phyloP scores from a whole-genome alignment of 2,888 invertebrate genomes.

The Flabesymbios commensalis region DNA sequence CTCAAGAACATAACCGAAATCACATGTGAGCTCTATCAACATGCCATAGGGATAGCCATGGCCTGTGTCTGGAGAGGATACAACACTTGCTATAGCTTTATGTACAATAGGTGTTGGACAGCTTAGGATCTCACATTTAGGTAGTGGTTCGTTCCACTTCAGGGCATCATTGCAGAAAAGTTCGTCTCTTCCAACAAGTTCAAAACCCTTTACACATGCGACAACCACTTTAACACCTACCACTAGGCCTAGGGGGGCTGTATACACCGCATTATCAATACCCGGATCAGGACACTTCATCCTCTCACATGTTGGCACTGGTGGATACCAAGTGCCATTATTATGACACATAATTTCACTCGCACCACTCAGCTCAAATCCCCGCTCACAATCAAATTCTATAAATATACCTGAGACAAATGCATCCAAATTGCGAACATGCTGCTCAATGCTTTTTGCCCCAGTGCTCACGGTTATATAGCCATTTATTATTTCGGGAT shows the following conservation, averaged over 20 bases:
- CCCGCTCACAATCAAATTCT: slow-evolving; percentile 43
- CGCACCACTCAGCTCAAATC: slow-evolving; percentile 49
- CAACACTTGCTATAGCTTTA: slow-evolving; percentile 13
- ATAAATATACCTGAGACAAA: slow-evolving; percentile 22
- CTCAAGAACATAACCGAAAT: slow-evolving; percentile 16
- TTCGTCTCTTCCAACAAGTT: slow-evolving; percentile 41
- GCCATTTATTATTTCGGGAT: slow-evolving; percentile 22
- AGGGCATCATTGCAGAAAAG: slow-evolving; percentile 48
- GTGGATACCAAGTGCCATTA: slow-evolving; percentile 49
- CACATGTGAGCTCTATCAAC: slow-evolving; percentile 18
- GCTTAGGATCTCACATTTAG: slow-evolving; percentile 40
- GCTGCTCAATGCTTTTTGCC: slow-evolving; percentile 7
- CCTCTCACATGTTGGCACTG: slow-evolving; percentile 43
- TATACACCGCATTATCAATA: slow-evolving; percentile 11
- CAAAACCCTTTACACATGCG: slow-evolving; percentile 48
- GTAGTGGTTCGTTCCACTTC: slow-evolving; percentile 48
- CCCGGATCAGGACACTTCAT: slow-evolving; percentile 12
- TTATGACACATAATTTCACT: slow-evolving; percentile 41
- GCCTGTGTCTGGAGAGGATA: slow-evolving; percentile 12
- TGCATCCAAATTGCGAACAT: slow-evolving; percentile 10
- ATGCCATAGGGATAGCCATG: slow-evolving; percentile 29
- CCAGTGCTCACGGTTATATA: slow-evolving; percentile 10
- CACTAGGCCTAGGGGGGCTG: slow-evolving; percentile 6
- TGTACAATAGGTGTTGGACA: slow-evolving; percentile 17
- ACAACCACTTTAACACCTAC: slow-evolving; percentile 27